These are phyloP conservation scores for Ophraella communa DNA, from an alignment of 2,888 invertebrate species.

Conservation along the genomic window DNA sequence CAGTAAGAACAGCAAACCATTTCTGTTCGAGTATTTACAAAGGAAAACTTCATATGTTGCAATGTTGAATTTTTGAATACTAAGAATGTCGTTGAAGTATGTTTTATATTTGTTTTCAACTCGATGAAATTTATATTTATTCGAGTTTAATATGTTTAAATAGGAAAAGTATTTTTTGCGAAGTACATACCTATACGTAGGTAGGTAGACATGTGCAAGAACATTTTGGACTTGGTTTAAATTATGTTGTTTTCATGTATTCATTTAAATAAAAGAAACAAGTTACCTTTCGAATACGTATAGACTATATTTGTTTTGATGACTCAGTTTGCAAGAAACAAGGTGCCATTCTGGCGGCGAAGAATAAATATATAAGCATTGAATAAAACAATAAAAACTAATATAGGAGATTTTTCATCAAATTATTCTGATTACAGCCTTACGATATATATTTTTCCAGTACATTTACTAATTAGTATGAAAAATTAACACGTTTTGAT, in stretches of 20 bases:
- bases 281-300: neutral
- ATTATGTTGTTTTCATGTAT: neutral
- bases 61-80: constrained; percentile 14
- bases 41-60: constrained; percentile 1
- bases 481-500: too few species aligned
- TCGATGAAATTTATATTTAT: neutral
- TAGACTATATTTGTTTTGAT: neutral
- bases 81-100: constrained; percentile 3
- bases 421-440: too few species aligned
- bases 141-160: constrained; percentile 10
- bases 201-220: neutral
- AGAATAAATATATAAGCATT: too few species aligned
- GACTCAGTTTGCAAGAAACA: neutral
- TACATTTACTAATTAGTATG: too few species aligned
- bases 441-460: too few species aligned
- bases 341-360: neutral
- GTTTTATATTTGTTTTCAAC: constrained; percentile 10
- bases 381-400: neutral
- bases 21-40: neutral
- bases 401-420: too few species aligned
- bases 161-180: constrained; percentile 1
- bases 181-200: neutral
- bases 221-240: neutral
- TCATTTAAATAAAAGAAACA: neutral
- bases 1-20: neutral